Percentiles rank a stretch among this genome's conserved stretches.
Evolutionary conservation across 2,797 vertebrate species (phyloP).

Genomic region (Notoglanidium macrostoma): DNA sequence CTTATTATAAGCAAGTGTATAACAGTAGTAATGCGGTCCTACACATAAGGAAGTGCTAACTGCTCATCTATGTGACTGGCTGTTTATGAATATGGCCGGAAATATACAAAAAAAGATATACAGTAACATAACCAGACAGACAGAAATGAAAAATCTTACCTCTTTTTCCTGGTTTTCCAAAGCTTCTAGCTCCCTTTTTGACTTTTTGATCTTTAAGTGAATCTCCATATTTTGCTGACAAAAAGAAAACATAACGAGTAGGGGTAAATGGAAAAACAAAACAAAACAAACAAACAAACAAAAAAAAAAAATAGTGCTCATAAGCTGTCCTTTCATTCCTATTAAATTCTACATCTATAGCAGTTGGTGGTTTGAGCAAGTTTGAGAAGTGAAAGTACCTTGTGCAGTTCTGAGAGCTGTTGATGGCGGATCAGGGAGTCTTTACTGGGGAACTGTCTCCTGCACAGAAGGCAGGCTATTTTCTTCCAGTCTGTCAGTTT

Average conservation of each 20-base stretch:
- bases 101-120: not conserved
- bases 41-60: not conserved
- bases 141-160: slow-evolving; percentile 65
- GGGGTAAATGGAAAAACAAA: not conserved
- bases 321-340: not conserved
- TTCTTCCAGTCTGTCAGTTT: slow-evolving; percentile 96
- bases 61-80: not conserved
- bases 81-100: not conserved
- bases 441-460: slow-evolving; percentile 95
- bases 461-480: slow-evolving; percentile 93
- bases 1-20: not conserved
- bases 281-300: no score
- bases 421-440: slow-evolving; percentile 92
- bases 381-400: slow-evolving; percentile 71
- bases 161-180: slow-evolving; percentile 94
- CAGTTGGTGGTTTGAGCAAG: not conserved
- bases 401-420: slow-evolving; percentile 96
- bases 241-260: slow-evolving; percentile 46
- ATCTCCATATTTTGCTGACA: slow-evolving; percentile 97
- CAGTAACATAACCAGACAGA: not conserved
- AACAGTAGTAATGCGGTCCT: not conserved
- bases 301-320: not conserved
- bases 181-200: slow-evolving; percentile 91
- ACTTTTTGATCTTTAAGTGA: slow-evolving; percentile 93
- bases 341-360: not conserved